phyloP scores from a whole-genome alignment of 2,113 vertebrate species.

The Colaptes auratus region DNA sequence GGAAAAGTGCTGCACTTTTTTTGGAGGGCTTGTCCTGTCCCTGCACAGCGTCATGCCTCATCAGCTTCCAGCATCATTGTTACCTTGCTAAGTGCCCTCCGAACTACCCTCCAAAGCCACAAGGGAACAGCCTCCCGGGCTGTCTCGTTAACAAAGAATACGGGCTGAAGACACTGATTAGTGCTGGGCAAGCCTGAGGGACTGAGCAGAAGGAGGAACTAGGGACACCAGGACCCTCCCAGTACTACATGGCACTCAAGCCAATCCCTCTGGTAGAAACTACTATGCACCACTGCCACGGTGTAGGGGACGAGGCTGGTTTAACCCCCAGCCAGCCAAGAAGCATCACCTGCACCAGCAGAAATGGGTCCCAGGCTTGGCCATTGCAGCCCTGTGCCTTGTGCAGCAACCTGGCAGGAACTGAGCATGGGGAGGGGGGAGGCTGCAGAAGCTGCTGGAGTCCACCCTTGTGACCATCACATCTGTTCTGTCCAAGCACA shows the following conservation, averaged over 20 bases:
- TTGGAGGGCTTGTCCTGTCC: background rate
- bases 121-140: background rate
- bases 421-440: background rate
- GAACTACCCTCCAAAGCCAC: background rate
- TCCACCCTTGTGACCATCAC: background rate
- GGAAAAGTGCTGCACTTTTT: background rate
- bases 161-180: background rate
- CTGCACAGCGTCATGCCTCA: background rate
- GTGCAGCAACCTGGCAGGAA: background rate
- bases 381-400: background rate
- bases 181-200: background rate
- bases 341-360: background rate
- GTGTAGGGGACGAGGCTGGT: background rate
- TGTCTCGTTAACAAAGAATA: background rate
- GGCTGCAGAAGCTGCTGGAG: background rate
- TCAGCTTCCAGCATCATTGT: background rate
- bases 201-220: background rate
- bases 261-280: background rate
- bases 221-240: background rate
- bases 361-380: background rate
- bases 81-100: background rate
- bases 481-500: background rate
- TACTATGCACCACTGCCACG: background rate
- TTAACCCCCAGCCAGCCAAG: background rate
- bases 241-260: accelerated